phyloP scores from a whole-genome alignment of 2,797 vertebrate species.

The Crocodylus rhombifer region DNA sequence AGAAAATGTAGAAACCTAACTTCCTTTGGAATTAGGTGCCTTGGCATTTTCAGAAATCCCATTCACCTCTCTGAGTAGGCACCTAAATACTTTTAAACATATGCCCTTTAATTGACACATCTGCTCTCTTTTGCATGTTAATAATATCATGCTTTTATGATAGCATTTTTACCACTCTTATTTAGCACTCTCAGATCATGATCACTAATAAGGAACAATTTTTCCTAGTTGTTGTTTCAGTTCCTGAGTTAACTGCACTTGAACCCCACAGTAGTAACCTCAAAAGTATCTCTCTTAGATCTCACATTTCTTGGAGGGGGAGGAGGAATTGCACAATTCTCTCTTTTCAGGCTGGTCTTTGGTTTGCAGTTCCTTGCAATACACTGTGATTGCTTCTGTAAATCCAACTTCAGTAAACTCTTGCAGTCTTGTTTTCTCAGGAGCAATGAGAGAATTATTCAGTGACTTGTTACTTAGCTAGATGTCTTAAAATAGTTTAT shows the following conservation, averaged over 20 bases:
- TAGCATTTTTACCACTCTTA: too few relatives aligned
- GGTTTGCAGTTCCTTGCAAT: background rate
- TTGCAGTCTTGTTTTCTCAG: background rate
- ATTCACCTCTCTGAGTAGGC: background rate
- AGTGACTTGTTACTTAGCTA: too few relatives aligned
- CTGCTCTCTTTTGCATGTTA: background rate
- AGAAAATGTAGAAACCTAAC: background rate
- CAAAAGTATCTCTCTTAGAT: background rate
- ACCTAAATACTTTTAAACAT: background rate
- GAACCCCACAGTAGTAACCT: constrained; percentile 6
- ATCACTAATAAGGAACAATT: constrained; percentile 2
- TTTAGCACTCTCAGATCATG: background rate
- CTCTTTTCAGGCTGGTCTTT: background rate
- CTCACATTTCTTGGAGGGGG: background rate
- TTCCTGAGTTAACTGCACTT: constrained; percentile 4
- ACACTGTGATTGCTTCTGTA: background rate
- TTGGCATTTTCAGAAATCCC: background rate
- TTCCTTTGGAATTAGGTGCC: background rate
- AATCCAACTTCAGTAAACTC: background rate
- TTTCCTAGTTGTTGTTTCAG: background rate
- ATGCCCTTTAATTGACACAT: background rate
- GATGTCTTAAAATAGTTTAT: background rate
- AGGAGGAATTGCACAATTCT: background rate
- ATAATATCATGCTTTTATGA: background rate
- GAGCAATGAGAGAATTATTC: too few relatives aligned